Percentiles rank a stretch among this genome's conserved stretches.
Evolutionary conservation across 2,797 vertebrate species (phyloP).

Genomic region (Parauchenoglanis punctatus): DNA sequence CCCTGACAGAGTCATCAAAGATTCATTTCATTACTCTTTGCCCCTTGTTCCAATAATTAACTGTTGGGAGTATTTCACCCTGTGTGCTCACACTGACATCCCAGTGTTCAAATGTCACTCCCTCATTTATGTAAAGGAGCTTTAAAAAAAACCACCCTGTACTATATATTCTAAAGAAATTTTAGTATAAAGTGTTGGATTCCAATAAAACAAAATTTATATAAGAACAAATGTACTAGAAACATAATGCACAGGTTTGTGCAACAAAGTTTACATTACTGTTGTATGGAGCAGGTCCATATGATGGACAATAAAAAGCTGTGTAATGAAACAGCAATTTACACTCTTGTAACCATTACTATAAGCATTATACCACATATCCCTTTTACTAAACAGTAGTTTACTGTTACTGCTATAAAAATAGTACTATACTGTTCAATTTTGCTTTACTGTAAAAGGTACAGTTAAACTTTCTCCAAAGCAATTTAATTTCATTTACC

Average conservation of each 20-base stretch:
- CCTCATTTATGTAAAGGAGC: conserved; percentile 51
- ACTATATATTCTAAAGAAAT: background rate
- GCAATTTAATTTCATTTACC: background rate
- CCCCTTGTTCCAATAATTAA: conserved; percentile 73
- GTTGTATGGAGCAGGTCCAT: background rate
- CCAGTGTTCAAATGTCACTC: conserved; percentile 77
- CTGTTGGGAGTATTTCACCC: conserved; percentile 72
- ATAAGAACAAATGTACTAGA: background rate
- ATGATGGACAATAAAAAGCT: background rate
- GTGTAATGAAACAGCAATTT: background rate
- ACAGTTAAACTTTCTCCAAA: background rate
- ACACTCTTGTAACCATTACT: background rate
- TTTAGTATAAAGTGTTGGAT: conserved; percentile 10
- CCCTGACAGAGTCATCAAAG: conserved; percentile 72
- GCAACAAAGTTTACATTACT: background rate
- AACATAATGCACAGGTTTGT: background rate
- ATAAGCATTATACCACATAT: background rate
- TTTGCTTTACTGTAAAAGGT: background rate
- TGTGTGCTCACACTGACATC: conserved; percentile 68
- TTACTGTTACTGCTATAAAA: background rate
- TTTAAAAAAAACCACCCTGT: background rate
- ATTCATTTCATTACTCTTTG: conserved; percentile 67
- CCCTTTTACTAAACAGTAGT: background rate
- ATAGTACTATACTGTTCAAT: background rate
- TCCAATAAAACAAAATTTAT: conserved; percentile 49